These are phyloP conservation scores for Lithobates pipiens DNA, from an alignment of 2,797 vertebrate genomes.

Conservation along the genomic window DNA sequence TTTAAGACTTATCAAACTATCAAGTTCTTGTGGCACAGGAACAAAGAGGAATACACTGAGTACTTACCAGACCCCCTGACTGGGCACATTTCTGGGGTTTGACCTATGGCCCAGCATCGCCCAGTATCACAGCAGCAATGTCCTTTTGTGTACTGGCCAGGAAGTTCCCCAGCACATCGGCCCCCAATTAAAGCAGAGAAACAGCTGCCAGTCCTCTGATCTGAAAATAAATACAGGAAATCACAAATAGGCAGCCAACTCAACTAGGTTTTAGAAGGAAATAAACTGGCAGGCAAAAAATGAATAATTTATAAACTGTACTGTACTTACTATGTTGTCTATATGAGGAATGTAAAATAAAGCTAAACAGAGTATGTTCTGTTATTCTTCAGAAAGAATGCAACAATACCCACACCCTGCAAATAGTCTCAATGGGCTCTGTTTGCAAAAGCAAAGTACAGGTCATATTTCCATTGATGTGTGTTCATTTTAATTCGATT, in stretches of 20 bases:
- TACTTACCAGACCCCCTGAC: slow-evolving; percentile 91
- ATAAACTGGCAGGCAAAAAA: not conserved
- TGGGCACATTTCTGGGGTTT: slow-evolving; percentile 93
- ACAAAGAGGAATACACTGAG: not conserved
- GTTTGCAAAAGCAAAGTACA: no score
- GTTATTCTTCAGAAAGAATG: no score
- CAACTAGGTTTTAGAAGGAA: not conserved
- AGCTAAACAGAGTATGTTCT: not conserved
- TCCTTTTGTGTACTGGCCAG: slow-evolving; percentile 88
- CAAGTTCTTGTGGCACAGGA: not conserved
- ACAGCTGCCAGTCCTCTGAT: slow-evolving; percentile 91
- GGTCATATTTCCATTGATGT: no score
- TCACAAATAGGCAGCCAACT: not conserved
- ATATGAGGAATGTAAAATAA: not conserved
- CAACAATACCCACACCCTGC: no score
- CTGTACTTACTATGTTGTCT: not conserved
- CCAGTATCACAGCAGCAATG: slow-evolving; percentile 96
- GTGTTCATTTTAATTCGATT: no score
- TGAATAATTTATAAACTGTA: not conserved
- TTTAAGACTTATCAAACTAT: not conserved
- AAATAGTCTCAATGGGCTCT: no score
- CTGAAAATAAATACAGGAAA: slow-evolving; percentile 70
- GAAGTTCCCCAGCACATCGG: slow-evolving; percentile 88
- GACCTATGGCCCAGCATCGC: slow-evolving; percentile 91
- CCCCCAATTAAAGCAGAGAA: slow-evolving; percentile 90